phyloP scores from a whole-genome alignment of 2,888 invertebrate genomes.

The Melikaiella ostensackeni region DNA sequence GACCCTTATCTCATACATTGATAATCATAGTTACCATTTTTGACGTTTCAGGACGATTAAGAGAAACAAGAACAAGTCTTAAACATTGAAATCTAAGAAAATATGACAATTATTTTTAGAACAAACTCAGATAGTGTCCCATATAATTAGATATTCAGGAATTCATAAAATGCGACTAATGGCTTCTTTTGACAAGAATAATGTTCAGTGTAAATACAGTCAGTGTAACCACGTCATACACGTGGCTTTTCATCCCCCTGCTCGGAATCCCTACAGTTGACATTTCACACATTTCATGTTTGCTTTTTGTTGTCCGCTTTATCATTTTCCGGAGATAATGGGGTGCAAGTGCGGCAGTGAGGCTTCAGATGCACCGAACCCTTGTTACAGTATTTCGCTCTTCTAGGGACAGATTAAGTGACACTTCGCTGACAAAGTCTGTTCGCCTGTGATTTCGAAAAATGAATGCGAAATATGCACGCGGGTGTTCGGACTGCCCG shows the following conservation, averaged over 20 bases:
- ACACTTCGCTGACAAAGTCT: not conserved
- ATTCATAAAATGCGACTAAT: not conserved
- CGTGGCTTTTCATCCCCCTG: conserved; percentile 48
- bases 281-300: conserved; percentile 51
- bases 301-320: conserved; percentile 54
- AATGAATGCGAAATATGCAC: too few relatives aligned
- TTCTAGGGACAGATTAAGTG: not conserved
- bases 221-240: not conserved
- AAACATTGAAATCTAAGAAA: too few relatives aligned
- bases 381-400: not conserved
- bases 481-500: too few relatives aligned
- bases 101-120: too few relatives aligned
- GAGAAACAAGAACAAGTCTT: too few relatives aligned
- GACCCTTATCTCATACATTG: too few relatives aligned
- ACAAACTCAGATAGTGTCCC: too few relatives aligned
- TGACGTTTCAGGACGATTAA: too few relatives aligned
- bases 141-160: too few relatives aligned
- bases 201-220: not conserved
- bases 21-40: too few relatives aligned
- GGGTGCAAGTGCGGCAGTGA: conserved; percentile 50
- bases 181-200: not conserved
- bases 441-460: too few relatives aligned
- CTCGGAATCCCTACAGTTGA: conserved; percentile 48
- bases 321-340: conserved; percentile 55
- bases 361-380: not conserved